Conservation (phyloP, 2,888 invertebrate genomes). For the Pantelozetes paolii region DNA sequence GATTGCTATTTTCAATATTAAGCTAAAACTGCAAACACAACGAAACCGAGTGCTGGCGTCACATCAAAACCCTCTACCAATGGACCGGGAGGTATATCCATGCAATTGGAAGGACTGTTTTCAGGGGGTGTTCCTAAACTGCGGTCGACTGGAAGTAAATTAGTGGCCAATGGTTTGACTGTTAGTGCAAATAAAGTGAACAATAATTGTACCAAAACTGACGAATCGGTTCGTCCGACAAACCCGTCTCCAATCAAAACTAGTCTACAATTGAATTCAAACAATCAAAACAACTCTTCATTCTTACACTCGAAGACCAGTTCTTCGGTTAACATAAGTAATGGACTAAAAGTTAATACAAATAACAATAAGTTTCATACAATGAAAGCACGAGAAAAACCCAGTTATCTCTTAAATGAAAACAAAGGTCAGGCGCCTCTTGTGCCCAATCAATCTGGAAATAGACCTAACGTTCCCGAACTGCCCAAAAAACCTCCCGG, state of each 20-base stretch:
- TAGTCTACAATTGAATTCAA: slow-evolving; percentile 18
- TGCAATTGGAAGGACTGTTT: slow-evolving; percentile 65
- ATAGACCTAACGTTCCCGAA: slow-evolving; percentile 46
- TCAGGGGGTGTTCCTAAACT: slow-evolving; percentile 78
- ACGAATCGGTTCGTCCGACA: slow-evolving; percentile 18
- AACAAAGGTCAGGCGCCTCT: slow-evolving; percentile 38
- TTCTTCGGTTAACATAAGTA: not conserved
- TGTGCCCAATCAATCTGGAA: not conserved
- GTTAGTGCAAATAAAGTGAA: slow-evolving; percentile 12
- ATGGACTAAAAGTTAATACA: not conserved
- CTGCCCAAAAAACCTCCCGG: slow-evolving; percentile 53
- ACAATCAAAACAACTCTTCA: not conserved
- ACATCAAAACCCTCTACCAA: slow-evolving; percentile 46
- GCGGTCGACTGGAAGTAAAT: slow-evolving; percentile 61
- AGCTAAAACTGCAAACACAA: not conserved
- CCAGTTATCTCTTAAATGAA: slow-evolving; percentile 8
- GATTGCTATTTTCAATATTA: not conserved
- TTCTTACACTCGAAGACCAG: slow-evolving; percentile 3
- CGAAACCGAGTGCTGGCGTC: slow-evolving; percentile 1
- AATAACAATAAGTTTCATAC: slow-evolving; percentile 32
- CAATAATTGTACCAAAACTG: slow-evolving; percentile 3
- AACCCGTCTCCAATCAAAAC: slow-evolving; percentile 23
- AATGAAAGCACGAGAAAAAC: slow-evolving; percentile 9
- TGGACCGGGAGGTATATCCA: slow-evolving; percentile 9
- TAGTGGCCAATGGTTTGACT: slow-evolving; percentile 27